Evolutionary conservation across 2,888 invertebrate species (phyloP).

Genomic region (Rhyacophila evoluta): DNA sequence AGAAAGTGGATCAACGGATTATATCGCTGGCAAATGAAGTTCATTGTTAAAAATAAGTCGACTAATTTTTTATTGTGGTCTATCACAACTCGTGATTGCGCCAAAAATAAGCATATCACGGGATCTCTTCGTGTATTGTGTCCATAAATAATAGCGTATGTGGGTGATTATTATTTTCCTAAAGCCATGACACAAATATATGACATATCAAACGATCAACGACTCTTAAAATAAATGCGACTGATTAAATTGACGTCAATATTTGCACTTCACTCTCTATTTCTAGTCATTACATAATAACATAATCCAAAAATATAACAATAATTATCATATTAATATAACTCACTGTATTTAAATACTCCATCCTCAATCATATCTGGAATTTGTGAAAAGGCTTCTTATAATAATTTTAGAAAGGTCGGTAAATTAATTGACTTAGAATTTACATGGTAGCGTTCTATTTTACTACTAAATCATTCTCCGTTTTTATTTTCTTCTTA

Average conservation of each 20-base stretch:
- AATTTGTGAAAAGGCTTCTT: too few species aligned
- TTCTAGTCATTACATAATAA: too few species aligned
- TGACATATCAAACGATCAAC: not conserved
- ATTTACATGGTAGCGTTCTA: too few species aligned
- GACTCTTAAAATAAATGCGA: not conserved
- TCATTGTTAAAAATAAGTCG: not conserved
- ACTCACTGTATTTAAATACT: too few species aligned
- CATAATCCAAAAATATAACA: too few species aligned
- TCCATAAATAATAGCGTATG: not conserved
- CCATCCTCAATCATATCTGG: too few species aligned
- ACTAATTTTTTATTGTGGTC: not conserved
- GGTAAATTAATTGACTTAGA: too few species aligned
- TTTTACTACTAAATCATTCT: too few species aligned
- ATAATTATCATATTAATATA: too few species aligned
- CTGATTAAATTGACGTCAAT: not conserved
- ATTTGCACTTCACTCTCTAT: not conserved
- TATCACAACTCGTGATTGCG: constrained; percentile 7
- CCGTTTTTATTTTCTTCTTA: too few species aligned
- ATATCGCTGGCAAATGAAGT: not conserved
- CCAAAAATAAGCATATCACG: constrained; percentile 17
- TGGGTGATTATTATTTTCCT: not conserved
- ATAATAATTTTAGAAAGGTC: too few species aligned
- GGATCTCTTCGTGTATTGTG: not conserved
- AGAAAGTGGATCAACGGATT: not conserved
- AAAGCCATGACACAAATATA: not conserved